Evolutionary conservation across 2,888 invertebrate species (phyloP).

Genomic region (Ichneumon xanthorius): DNA sequence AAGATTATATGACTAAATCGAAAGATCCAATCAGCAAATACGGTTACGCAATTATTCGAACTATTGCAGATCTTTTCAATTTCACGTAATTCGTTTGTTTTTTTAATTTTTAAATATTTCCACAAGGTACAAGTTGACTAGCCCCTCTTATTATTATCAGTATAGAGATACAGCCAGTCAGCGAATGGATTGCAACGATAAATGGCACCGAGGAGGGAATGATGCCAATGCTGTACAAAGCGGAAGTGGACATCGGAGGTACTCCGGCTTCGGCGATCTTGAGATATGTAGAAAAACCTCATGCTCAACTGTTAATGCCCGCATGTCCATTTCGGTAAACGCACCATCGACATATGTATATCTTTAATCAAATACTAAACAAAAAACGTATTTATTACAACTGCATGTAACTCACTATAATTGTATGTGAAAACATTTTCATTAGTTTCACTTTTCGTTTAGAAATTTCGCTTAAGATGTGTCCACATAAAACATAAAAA

Average conservation of each 20-base stretch:
- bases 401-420: not conserved
- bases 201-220: slow-evolving; percentile 58
- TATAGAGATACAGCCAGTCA: not conserved
- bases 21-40: slow-evolving; percentile 78
- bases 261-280: slow-evolving; percentile 50
- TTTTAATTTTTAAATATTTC: not conserved
- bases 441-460: not conserved
- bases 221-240: slow-evolving; percentile 50
- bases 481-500: too few relatives aligned
- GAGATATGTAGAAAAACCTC: slow-evolving; percentile 48
- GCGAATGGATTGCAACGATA: slow-evolving; percentile 51
- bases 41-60: slow-evolving; percentile 73
- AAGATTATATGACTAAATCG: slow-evolving; percentile 74
- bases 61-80: slow-evolving; percentile 76
- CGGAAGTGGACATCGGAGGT: slow-evolving; percentile 35
- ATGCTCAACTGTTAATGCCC: slow-evolving; percentile 45
- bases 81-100: slow-evolving; percentile 73
- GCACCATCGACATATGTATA: not conserved
- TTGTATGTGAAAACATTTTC: not conserved
- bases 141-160: not conserved
- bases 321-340: slow-evolving; percentile 62
- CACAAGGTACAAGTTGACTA: not conserved
- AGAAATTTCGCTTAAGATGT: not conserved
- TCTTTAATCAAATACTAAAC: not conserved
- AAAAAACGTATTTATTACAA: too few relatives aligned